Evolutionary conservation across 2,113 vertebrate genomes (phyloP), one percentile per base, ranked within the genome.

Genomic region (Felis catus): DNA sequence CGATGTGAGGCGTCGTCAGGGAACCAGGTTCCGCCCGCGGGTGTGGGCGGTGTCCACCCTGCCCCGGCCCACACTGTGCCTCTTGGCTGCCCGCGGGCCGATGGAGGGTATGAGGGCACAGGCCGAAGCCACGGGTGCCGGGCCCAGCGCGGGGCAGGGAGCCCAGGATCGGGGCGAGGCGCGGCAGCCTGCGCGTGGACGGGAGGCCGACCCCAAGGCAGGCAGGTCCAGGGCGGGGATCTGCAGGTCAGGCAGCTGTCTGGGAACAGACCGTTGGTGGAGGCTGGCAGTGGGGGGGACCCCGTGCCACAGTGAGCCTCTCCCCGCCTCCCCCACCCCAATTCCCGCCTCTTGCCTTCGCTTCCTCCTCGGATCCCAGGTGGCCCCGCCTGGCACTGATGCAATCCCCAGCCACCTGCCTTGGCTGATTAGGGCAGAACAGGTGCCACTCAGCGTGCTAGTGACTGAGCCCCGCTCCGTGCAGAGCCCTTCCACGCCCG

Each of bases 101-200:
- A 18, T 8, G 5, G 55, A 58, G 55, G 55, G 55, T 6, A 7
- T 21, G 1, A 45, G 19, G 21, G 27, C 71, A 18, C 3, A 0
- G 4, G 33, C 4, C 5, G 3, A 21, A n/a, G 12, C 55, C 41
- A 27, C 12, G 12, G 45, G 27, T 7, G 33, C 55, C 0, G 0
- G 25, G 66, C 68, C 63, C 19, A 6, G 12, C 13, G 5, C 41
- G 51, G 39, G 45, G 11, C 41, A 36, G 48, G 25, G 33, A 55
- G 61, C 29, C 48, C 33, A 13, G 71, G 27, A 29, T 33, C 41
- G 71, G 66, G n/a, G 48, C 11, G 1, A 70, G n/a, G 36, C 45
- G 3, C 78, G 39, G 41, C 58, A 39, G 21, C n/a, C 61, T 13
- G 45, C 4, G 1, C 2, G 5, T 78, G 41, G 18, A 29, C 0